Evolutionary conservation across 2,888 invertebrate species (phyloP), one percentile per base, ranked within the genome.

Genomic region (Pharmacophagus antenor): DNA sequence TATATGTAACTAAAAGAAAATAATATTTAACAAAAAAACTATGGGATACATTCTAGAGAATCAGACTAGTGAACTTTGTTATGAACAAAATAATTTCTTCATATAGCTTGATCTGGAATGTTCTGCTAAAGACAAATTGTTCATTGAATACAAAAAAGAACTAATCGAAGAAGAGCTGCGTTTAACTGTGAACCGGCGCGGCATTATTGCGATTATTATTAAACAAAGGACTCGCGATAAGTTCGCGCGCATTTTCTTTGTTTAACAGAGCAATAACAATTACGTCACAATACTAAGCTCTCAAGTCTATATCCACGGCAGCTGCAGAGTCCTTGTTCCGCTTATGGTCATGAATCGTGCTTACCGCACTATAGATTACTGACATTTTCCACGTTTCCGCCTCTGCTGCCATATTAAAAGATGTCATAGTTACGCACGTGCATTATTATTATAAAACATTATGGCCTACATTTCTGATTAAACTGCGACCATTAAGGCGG

Each of bases 331-430:
- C 88, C 90, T 90, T 88, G 88, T 86, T 81, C 88, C 85, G 85
- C 85, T 88, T 89, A 88, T 84, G 88, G 89, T 69, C 82, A 84
- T 82, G 85, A 86, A 79, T 89, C 89, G 89, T 88, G 88, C 86
- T 80, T 79, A 73, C 71, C 71, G 80, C 82, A 79, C 74, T 69
- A 77, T 81, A 83, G 82, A 88, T 88, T 85, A 85, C 88, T 82
- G 80, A 83, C 85, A 89, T 89, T 89, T 88, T 88, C 85, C 79
- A 85, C 79, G 82, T 89, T 89, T 90, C 90, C 89, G 87, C 80
- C 84, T 88, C 70, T 74, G 79, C 67, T 79, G 79, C 83, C 84
- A 80, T 88, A 88, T 85, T 85, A 81, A 84, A 87, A 82, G 87
- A 89, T 88, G 87, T 82, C 84, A 80, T 83, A 79, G 72, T 77